Evolutionary conservation across 2,797 vertebrate genomes (phyloP).

Genomic region (Adelosebastes latens): DNA sequence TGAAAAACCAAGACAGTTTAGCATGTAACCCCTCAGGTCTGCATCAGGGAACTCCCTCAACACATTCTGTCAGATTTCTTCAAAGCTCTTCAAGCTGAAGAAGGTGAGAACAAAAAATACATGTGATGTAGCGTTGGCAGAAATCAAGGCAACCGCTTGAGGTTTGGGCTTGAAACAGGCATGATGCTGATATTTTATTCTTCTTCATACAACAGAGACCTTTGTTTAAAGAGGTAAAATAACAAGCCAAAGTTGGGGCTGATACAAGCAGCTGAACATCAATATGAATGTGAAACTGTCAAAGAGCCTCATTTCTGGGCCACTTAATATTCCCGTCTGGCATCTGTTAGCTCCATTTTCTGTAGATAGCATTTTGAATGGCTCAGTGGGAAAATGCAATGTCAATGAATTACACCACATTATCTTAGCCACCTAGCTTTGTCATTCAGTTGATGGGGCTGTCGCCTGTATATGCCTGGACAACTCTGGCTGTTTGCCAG

Average conservation of each 20-base stretch:
- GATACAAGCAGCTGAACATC: conserved; percentile 38
- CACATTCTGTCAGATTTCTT: conserved; percentile 38
- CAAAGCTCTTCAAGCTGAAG: conserved; percentile 38
- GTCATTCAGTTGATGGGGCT: conserved; percentile 59
- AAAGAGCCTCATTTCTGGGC: conserved; percentile 13
- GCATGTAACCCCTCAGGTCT: conserved; percentile 19
- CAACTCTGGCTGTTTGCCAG: conserved; percentile 59
- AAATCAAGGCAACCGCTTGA: conserved; percentile 19
- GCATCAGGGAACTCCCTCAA: conserved; percentile 27
- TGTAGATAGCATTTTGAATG: conserved; percentile 53
- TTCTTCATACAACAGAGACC: conserved; percentile 25
- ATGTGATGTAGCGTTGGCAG: conserved; percentile 21
- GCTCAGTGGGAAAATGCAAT: conserved; percentile 47
- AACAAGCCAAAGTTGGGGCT: background rate
- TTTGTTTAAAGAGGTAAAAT: background rate
- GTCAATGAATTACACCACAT: conserved; percentile 65
- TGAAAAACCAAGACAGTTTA: conserved; percentile 20
- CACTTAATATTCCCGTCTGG: conserved; percentile 41
- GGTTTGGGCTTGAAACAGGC: conserved; percentile 28
- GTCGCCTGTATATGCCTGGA: conserved; percentile 48
- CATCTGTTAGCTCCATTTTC: conserved; percentile 46
- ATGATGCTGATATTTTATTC: conserved; percentile 18
- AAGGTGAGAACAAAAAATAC: conserved; percentile 20
- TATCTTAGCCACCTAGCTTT: conserved; percentile 56
- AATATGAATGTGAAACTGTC: conserved; percentile 36